Base-by-base conservation (phyloP, 2,888 invertebrate species). In the Eucriotettix oculatus region DNA sequence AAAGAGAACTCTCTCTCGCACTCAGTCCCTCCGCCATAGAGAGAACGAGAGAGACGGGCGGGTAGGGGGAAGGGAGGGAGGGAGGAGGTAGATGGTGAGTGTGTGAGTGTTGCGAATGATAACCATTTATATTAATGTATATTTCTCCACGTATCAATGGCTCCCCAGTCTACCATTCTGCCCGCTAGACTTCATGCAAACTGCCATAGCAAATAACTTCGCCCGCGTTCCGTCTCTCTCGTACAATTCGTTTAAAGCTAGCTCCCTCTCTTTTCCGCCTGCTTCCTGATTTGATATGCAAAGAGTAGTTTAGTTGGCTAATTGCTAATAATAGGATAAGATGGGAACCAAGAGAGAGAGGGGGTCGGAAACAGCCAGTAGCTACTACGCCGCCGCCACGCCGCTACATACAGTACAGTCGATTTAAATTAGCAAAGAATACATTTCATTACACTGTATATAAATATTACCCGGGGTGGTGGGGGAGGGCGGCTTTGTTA, bases 121-220 rank as follows among this genome's bases (percentile, higher is more conserved):
- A 64, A 65, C 65, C 64, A 64, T 65, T 65, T 65, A 65, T 65
- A 65, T 65, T 65, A 65, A 65, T 65, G 64, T 63, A 65, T 65
- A 65, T 65, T 64, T 65, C 64, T 63, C 64, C 63, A 65, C 64
- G 65, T 65, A 65, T 65, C 65, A 65, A 65, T 65, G 65, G 60
- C 60, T 64, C 64, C 64, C 65, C 57, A 63, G 65, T 60, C 60
- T 62, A 60, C 63, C 65, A 66, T 66, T 64, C 61, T 55, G 58
- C 40, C 14, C 41, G 42, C 55, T 40, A 55, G 55, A 29, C 29
- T 29, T 16, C 54, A 40, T 29, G 55, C 29, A 29, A 14, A n/a
- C 55, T 41, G 41, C 41, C 55, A 42, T 14, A 29, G 41, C 41
- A 16, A 40, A 29, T n/a, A 16, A 40, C 41, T 55, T 55, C 41